Conservation (phyloP, 2,113 vertebrate genomes). For the Zapornia atra region DNA sequence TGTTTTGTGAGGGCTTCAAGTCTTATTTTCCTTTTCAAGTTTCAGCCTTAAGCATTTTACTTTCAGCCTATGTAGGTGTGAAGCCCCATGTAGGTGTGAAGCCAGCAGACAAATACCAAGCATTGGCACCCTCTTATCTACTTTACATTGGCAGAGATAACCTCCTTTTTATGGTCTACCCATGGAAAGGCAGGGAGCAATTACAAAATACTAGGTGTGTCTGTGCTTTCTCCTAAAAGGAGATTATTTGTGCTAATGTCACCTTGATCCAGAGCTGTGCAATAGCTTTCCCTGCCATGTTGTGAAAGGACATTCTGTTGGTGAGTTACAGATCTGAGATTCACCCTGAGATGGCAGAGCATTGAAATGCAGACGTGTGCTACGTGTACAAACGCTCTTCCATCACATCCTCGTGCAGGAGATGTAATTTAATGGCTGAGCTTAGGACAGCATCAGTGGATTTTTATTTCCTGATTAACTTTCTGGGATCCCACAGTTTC, state of each 20-base stretch:
- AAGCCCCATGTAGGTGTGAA: neutral
- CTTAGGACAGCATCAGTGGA: neutral
- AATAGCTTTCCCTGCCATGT: neutral
- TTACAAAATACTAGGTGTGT: neutral
- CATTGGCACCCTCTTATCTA: neutral
- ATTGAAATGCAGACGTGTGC: fast-evolving
- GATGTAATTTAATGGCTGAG: neutral
- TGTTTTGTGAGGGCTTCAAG: neutral
- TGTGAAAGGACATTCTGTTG: neutral
- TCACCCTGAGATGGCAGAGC: neutral
- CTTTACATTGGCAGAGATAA: fast-evolving
- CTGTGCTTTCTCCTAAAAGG: neutral
- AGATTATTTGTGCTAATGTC: fast-evolving
- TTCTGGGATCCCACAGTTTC: neutral
- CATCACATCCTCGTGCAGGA: neutral
- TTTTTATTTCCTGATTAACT: neutral
- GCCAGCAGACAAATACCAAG: neutral
- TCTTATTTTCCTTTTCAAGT: neutral
- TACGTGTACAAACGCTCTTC: neutral
- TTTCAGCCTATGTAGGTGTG: neutral
- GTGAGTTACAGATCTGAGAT: neutral
- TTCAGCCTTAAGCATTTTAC: neutral
- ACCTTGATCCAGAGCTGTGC: neutral
- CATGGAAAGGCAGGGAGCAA: neutral
- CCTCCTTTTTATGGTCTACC: neutral